These are phyloP conservation scores for Syngnathus floridae DNA, from an alignment of 2,113 vertebrate species.

Conservation along the genomic window DNA sequence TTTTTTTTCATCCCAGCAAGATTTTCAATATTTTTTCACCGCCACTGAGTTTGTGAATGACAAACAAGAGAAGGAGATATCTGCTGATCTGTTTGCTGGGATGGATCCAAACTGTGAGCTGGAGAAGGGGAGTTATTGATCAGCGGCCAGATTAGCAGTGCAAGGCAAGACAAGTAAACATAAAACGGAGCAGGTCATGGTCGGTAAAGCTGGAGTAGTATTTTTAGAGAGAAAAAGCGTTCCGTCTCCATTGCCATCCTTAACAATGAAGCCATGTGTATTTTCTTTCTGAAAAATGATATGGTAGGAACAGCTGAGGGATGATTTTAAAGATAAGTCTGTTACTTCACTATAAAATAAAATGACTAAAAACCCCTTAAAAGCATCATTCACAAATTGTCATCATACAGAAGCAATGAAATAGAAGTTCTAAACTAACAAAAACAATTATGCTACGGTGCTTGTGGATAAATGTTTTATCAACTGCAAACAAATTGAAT, in stretches of 20 bases:
- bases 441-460: neutral
- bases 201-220: neutral
- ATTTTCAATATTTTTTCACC: slow-evolving; percentile 12
- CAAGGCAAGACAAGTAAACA: slow-evolving; percentile 36
- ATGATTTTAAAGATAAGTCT: neutral
- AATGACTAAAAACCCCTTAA: neutral
- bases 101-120: slow-evolving; percentile 31
- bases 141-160: slow-evolving; percentile 41
- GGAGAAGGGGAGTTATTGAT: slow-evolving; percentile 50
- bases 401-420: neutral
- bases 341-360: neutral
- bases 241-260: neutral
- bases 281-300: neutral
- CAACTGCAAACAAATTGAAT: neutral
- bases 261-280: neutral
- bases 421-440: neutral
- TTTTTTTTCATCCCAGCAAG: slow-evolving; percentile 9
- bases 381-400: neutral
- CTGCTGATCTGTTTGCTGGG: slow-evolving; percentile 27
- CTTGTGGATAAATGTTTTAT: neutral
- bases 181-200: neutral
- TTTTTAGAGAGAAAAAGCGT: neutral
- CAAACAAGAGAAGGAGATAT: slow-evolving; percentile 18
- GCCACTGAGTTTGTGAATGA: slow-evolving; percentile 33
- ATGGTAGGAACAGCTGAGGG: neutral